Base-by-base conservation (phyloP, 2,113 vertebrate species). In the Noturus placidus region DNA sequence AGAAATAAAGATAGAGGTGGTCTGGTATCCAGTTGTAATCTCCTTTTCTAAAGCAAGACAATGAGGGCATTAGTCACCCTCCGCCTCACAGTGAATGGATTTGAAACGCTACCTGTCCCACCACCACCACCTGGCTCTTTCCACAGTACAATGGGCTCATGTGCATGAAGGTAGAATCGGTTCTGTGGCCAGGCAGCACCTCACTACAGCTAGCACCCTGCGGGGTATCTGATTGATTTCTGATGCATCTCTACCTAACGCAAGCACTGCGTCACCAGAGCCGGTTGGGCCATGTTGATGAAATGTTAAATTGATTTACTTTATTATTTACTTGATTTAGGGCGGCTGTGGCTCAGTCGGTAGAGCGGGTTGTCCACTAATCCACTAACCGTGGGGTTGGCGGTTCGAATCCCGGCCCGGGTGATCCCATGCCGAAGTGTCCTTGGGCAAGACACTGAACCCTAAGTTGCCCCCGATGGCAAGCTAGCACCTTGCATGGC, bases 1-100 rank as follows among this genome's bases (percentile, higher is more conserved):
- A 56, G 88, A 76, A 83, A 83, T 78, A 42, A 83, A 79, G 17
- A 46, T n/a, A 54, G 83, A 77, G 82, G 15, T 81, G 86, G 10
- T 69, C 63, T 65, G 82, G 69, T 82, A 85, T 52, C 79, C 30
- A 74, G 42, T 46, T 50, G 76, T 81, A 81, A 85, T 87, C 52
- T 85, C 65, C 11, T 69, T 82, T 72, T 70, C 65, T 46, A 76
- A 70, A 83, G 81, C 56, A 63, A 82, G 56, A 52, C 38, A 9
- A 84, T 81, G 65, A 85, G 57, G 35, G 46, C 80, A 88, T 78
- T 78, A 76, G 82, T 78, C 59, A 78, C 54, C 69, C 46, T 72
- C 38, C 78, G 46, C 65, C 67, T 72, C 25, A 72, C 69, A 67
- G 46, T 15, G n/a, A 81, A 59, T 52, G 65, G 63, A 69, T 38